Percentiles rank a stretch among this genome's conserved stretches.
phyloP scores from a whole-genome alignment of 2,888 invertebrate genomes.

The Hypena proboscidalis region DNA sequence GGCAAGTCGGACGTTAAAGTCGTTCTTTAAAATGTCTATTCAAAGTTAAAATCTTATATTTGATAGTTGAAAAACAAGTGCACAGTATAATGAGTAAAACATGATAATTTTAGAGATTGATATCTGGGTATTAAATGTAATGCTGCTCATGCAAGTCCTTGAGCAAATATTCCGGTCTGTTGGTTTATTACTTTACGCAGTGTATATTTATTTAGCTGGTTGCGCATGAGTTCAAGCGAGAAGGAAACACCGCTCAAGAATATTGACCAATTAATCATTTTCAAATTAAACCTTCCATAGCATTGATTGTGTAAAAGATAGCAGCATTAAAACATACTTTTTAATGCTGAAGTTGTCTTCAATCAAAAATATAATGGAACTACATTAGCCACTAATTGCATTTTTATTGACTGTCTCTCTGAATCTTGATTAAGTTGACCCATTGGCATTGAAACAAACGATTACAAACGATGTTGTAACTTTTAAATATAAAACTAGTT shows the following conservation, averaged over 20 bases:
- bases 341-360: slow-evolving; percentile 20
- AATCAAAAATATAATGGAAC: slow-evolving; percentile 20
- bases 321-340: slow-evolving; percentile 13
- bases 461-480: slow-evolving; percentile 12
- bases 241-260: slow-evolving; percentile 53
- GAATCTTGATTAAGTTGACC: slow-evolving; percentile 6
- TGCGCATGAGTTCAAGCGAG: slow-evolving; percentile 56
- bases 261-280: slow-evolving; percentile 53
- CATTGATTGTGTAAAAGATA: slow-evolving; percentile 33
- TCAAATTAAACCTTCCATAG: slow-evolving; percentile 44
- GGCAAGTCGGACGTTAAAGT: too few relatives aligned
- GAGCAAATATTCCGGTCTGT: slow-evolving; percentile 51
- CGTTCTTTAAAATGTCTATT: too few relatives aligned
- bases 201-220: slow-evolving; percentile 49
- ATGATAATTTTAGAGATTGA: too few relatives aligned
- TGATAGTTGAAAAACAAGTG: too few relatives aligned
- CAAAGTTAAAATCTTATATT: too few relatives aligned
- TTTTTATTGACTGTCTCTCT: slow-evolving; percentile 16
- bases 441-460: slow-evolving; percentile 13
- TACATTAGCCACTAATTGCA: slow-evolving; percentile 16
- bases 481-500: neutral
- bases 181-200: slow-evolving; percentile 49
- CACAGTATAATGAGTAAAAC: too few relatives aligned
- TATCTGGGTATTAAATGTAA: slow-evolving; percentile 12
- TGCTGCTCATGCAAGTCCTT: slow-evolving; percentile 41